Conservation (phyloP, 1,140 invertebrate genomes). For the Aphis gossypii region DNA sequence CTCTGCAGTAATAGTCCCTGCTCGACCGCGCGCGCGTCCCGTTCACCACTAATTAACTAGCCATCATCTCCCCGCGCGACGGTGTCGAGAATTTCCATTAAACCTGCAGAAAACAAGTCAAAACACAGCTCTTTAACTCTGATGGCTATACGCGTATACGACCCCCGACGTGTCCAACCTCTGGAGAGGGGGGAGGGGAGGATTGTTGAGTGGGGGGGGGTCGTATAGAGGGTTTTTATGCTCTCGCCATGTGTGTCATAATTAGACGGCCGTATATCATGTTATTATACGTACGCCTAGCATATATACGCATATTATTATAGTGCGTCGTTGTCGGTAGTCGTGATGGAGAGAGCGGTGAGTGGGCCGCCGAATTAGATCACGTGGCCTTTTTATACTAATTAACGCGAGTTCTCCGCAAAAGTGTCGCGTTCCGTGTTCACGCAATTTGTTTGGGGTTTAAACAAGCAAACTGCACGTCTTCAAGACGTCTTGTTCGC, state of each 20-base stretch:
- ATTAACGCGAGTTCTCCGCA: constrained; percentile 32
- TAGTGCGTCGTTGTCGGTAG: neutral
- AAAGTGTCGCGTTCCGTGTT: constrained; percentile 39
- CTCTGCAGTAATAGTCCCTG: neutral
- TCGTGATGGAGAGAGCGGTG: neutral
- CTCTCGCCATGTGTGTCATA: constrained; percentile 40
- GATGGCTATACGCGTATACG: neutral
- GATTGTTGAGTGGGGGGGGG: neutral
- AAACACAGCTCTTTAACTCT: neutral
- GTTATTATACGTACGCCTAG: neutral
- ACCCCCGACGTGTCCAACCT: neutral
- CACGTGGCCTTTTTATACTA: constrained; percentile 44
- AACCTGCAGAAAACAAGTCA: constrained; percentile 45
- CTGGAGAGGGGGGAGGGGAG: neutral
- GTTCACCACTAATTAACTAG: constrained; percentile 38
- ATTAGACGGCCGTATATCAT: constrained; percentile 53
- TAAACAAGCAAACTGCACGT: constrained; percentile 35
- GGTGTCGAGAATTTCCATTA: constrained; percentile 48
- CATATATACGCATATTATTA: neutral
- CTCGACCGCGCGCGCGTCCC: neutral
- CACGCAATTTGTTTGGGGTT: constrained; percentile 48
- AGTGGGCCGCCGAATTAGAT: neutral
- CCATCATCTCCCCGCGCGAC: neutral
- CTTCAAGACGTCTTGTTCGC: constrained; percentile 22
- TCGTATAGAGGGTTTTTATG: constrained; percentile 13